A percentile compares a stretch with the other conserved stretches of the same genome.
Conservation (phyloP, 92 coral and sea anemone species). For the Virgularia gustaviana region DNA sequence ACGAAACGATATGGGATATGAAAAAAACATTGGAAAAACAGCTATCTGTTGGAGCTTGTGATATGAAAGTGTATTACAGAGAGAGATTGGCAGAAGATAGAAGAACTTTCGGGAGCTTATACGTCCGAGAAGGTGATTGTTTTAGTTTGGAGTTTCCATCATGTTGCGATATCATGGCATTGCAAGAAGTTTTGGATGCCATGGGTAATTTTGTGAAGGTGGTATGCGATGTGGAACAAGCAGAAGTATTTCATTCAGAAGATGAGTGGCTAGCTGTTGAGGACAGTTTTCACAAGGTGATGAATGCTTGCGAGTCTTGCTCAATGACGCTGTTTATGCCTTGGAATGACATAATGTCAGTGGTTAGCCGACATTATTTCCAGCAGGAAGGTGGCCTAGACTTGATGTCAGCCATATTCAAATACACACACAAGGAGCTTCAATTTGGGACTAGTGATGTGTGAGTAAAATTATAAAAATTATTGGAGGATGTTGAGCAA, state of each 20-base stretch:
- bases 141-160: constrained; percentile 52
- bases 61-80: constrained; percentile 55
- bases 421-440: constrained; percentile 43
- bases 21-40: constrained; percentile 8
- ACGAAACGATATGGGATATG: constrained; percentile 3
- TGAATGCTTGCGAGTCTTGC: constrained; percentile 14
- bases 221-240: constrained; percentile 2
- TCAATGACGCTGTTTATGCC: constrained; percentile 42
- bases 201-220: constrained; percentile 39
- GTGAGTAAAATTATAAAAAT: not conserved
- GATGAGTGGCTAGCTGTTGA: not conserved
- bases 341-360: constrained; percentile 58
- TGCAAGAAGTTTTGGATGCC: constrained; percentile 33
- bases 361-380: constrained; percentile 71
- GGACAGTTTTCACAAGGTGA: not conserved
- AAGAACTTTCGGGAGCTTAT: constrained; percentile 43
- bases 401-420: constrained; percentile 53
- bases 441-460: not conserved
- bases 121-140: constrained; percentile 62
- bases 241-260: not conserved
- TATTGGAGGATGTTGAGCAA: not conserved
- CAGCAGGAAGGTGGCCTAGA: constrained; percentile 78
- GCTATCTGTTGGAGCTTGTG: constrained; percentile 54
- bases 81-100: constrained; percentile 49
- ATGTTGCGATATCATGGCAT: constrained; percentile 47